Conservation (phyloP, 2,797 vertebrate genomes). For the Leptoclinus maculatus region DNA sequence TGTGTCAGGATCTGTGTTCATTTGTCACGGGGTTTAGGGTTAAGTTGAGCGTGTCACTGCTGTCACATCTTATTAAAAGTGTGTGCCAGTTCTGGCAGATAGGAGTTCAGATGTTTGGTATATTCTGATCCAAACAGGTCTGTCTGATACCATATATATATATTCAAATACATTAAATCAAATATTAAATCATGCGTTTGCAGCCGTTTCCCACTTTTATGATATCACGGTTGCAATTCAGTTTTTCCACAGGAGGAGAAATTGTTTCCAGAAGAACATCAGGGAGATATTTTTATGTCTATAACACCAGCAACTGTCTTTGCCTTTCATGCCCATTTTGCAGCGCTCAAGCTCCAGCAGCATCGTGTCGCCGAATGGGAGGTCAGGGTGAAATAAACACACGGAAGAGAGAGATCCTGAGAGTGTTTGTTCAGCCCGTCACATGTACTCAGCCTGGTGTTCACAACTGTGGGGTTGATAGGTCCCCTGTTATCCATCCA, state of each 20-base stretch:
- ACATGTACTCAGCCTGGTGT: conserved; percentile 50
- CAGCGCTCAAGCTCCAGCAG: neutral
- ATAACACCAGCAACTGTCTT: conserved; percentile 7
- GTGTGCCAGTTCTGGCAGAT: conserved; percentile 18
- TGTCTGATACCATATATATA: conserved; percentile 1
- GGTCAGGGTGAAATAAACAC: conserved; percentile 61
- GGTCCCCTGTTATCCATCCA: conserved; percentile 68
- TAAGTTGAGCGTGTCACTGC: conserved; percentile 27
- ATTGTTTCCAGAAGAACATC: neutral
- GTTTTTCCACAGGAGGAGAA: neutral
- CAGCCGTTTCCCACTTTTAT: conserved; percentile 1
- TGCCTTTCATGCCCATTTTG: conserved; percentile 14
- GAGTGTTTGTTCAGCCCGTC: conserved; percentile 56
- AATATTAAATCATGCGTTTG: neutral
- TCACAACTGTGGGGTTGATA: conserved; percentile 54
- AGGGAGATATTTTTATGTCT: neutral
- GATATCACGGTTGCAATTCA: neutral
- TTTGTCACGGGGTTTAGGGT: conserved; percentile 43
- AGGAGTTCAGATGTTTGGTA: conserved; percentile 29
- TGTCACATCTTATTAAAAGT: conserved; percentile 43
- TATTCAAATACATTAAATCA: neutral
- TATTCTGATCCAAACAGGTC: conserved; percentile 20
- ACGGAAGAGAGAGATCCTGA: conserved; percentile 3
- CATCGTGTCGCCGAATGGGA: conserved; percentile 11
- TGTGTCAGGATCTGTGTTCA: conserved; percentile 33